Evolutionary conservation across 2,797 vertebrate genomes (phyloP).

Genomic region (Melanotaenia nigrans): DNA sequence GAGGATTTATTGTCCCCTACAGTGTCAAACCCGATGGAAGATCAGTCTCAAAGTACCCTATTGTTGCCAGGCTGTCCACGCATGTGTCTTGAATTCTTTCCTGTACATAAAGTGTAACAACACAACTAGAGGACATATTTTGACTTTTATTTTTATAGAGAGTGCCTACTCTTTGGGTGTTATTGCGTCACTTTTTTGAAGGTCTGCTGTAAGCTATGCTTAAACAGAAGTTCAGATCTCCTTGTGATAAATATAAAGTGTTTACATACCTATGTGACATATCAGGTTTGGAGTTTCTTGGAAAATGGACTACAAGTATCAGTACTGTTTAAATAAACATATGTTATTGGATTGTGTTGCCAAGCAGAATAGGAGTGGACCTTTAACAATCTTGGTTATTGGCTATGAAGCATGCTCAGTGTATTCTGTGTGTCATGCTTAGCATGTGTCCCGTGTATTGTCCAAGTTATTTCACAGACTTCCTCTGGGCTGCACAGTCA

Average conservation of each 20-base stretch:
- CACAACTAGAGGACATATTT: conserved; percentile 16
- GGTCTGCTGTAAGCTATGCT: neutral
- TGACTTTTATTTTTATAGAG: conserved; percentile 6
- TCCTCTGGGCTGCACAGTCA: conserved; percentile 70
- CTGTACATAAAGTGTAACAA: conserved; percentile 1
- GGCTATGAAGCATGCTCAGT: conserved; percentile 33
- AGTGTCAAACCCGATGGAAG: conserved; percentile 32
- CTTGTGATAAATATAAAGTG: neutral
- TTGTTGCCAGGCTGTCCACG: conserved; percentile 32
- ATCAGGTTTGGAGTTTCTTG: conserved; percentile 20
- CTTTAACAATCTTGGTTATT: conserved; percentile 30
- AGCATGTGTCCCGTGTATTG: conserved; percentile 67
- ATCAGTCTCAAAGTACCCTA: conserved; percentile 42
- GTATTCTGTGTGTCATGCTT: conserved; percentile 62
- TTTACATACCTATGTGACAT: conserved; percentile 9
- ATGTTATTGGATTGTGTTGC: conserved; percentile 1
- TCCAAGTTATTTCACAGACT: conserved; percentile 73
- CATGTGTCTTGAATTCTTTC: conserved; percentile 12
- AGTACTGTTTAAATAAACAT: conserved; percentile 43
- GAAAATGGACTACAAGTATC: conserved; percentile 27
- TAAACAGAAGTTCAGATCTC: conserved; percentile 10
- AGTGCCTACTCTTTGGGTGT: neutral
- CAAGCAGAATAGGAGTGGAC: conserved; percentile 23
- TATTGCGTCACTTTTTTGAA: conserved; percentile 23
- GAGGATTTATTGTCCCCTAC: conserved; percentile 62